phyloP scores from a whole-genome alignment of 1,140 invertebrate genomes.

The Aculops lycopersici region DNA sequence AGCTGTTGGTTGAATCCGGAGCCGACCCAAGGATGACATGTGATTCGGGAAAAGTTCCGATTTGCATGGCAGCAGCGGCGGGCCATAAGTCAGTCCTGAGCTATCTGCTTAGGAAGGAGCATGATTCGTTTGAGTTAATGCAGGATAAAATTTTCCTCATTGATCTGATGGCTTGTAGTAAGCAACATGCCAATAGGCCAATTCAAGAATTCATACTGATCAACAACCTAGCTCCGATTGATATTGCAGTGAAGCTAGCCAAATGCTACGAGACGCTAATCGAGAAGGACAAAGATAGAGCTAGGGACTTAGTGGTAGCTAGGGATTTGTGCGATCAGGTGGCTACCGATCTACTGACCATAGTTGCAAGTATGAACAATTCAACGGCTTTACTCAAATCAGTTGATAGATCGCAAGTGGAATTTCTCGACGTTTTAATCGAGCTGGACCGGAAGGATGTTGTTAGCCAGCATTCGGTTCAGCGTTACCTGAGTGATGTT shows the following conservation, averaged over 20 bases:
- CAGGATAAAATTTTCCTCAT: slow-evolving; percentile 91
- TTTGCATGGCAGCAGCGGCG: slow-evolving; percentile 84
- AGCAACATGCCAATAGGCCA: slow-evolving; percentile 74
- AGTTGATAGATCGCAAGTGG: slow-evolving; percentile 56
- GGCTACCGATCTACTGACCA: slow-evolving; percentile 72
- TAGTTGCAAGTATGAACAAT: slow-evolving; percentile 69
- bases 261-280: slow-evolving; percentile 41
- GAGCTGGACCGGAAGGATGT: slow-evolving; percentile 80
- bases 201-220: slow-evolving; percentile 85
- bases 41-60: slow-evolving; percentile 57
- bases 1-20: slow-evolving; percentile 69
- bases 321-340: slow-evolving; percentile 82
- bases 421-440: slow-evolving; percentile 84
- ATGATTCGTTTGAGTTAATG: slow-evolving; percentile 82
- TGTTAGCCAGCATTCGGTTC: slow-evolving; percentile 18
- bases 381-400: slow-evolving; percentile 63
- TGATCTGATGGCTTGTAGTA: slow-evolving; percentile 91
- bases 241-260: slow-evolving; percentile 85
- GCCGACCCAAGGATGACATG: slow-evolving; percentile 73
- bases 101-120: slow-evolving; percentile 82
- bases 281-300: slow-evolving; percentile 63
- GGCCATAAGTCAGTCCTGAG: slow-evolving; percentile 80
- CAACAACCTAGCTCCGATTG: slow-evolving; percentile 80
- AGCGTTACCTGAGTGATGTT: slow-evolving; percentile 39
- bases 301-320: slow-evolving; percentile 70